phyloP scores from a whole-genome alignment of 1,140 invertebrate species.

The Drosophila sp. region DNA sequence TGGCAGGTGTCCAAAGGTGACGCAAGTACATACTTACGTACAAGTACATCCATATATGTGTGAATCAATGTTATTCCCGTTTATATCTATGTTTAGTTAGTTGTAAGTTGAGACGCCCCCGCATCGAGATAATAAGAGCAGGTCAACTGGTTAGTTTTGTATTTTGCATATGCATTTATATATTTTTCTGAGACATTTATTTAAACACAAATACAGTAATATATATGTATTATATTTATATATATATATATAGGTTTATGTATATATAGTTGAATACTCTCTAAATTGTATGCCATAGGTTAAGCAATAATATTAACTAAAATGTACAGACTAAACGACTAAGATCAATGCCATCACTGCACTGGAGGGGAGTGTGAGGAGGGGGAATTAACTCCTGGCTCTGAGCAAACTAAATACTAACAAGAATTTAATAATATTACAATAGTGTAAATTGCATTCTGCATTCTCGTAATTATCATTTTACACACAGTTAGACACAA shows the following conservation, averaged over 20 bases:
- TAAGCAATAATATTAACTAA: constrained; percentile 76
- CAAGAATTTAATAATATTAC: constrained; percentile 37
- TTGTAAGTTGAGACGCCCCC: constrained; percentile 46
- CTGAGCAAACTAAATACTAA: constrained; percentile 73
- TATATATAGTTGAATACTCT: constrained; percentile 37
- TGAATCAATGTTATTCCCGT: not conserved
- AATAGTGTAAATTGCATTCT: constrained; percentile 6
- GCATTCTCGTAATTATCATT: not conserved
- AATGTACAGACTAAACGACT: constrained; percentile 79
- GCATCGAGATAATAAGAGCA: constrained; percentile 26
- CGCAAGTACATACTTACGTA: constrained; percentile 3
- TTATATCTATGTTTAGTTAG: constrained; percentile 32
- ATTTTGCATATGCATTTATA: constrained; percentile 66
- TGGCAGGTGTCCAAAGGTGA: constrained; percentile 7
- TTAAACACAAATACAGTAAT: constrained; percentile 76
- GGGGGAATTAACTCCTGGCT: constrained; percentile 17
- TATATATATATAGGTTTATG: constrained; percentile 39
- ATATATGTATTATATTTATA: constrained; percentile 48
- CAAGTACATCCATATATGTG: not conserved
- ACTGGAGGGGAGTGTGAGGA: constrained; percentile 9
- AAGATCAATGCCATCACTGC: constrained; percentile 62
- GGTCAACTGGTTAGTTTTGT: constrained; percentile 37
- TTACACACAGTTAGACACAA: constrained; percentile 46
- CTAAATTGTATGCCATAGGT: constrained; percentile 67
- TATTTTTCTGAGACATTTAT: constrained; percentile 79